phyloP scores from a whole-genome alignment of 2,888 invertebrate species.

The Lithosia quadra region DNA sequence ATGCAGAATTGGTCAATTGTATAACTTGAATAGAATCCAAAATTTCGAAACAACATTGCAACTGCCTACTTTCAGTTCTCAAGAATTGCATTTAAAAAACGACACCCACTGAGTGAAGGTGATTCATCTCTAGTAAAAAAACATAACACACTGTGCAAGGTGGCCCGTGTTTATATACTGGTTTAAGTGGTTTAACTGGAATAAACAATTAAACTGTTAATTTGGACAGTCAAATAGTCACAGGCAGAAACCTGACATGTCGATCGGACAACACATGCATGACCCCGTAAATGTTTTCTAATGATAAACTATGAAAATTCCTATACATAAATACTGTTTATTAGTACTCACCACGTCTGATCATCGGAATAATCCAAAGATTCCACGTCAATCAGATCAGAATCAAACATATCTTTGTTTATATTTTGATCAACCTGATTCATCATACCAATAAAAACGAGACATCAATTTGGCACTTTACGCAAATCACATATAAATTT shows the following conservation, averaged over 20 bases:
- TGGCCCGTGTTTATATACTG: constrained; percentile 34
- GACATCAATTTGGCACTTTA: constrained; percentile 85
- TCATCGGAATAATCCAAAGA: constrained; percentile 85
- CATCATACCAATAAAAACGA: constrained; percentile 75
- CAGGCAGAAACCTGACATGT: constrained; percentile 56
- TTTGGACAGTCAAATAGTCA: constrained; percentile 48
- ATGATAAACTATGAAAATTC: constrained; percentile 22
- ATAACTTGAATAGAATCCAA: neutral
- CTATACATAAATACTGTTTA: constrained; percentile 31
- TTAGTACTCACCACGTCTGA: constrained; percentile 86
- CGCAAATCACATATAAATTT: constrained; percentile 77
- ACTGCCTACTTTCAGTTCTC: neutral
- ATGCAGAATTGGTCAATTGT: neutral
- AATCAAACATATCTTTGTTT: constrained; percentile 86
- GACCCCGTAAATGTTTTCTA: constrained; percentile 40
- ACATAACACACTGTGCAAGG: constrained; percentile 25
- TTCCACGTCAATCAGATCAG: constrained; percentile 87
- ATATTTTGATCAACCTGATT: constrained; percentile 85
- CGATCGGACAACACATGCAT: constrained; percentile 50
- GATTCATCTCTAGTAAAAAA: constrained; percentile 39
- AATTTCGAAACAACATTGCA: constrained; percentile 1
- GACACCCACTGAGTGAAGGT: constrained; percentile 30
- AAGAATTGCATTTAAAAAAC: constrained; percentile 18
- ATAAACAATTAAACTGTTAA: constrained; percentile 42
- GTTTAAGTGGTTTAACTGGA: constrained; percentile 55